Conservation (phyloP, 2,888 invertebrate genomes). For the Protonemura montana region DNA sequence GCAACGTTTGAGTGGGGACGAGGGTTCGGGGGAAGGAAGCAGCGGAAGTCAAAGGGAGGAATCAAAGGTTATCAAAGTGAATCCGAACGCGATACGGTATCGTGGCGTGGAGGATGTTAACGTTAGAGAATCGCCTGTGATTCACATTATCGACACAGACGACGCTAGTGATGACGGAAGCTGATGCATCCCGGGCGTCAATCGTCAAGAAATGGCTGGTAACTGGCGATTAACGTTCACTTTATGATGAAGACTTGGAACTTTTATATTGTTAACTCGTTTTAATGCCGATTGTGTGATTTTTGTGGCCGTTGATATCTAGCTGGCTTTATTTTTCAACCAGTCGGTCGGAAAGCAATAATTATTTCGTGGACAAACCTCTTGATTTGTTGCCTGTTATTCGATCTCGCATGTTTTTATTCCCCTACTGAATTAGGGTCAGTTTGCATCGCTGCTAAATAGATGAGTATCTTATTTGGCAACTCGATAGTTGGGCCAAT, state of each 20-base stretch:
- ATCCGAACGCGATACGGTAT: constrained; percentile 26
- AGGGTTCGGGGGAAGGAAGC: neutral
- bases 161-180: neutral
- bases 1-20: neutral
- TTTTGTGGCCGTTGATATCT: neutral
- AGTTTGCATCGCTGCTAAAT: no score
- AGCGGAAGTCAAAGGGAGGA: neutral
- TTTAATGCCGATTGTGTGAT: neutral
- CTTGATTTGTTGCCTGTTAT: neutral
- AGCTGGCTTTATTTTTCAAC: no score
- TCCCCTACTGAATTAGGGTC: no score
- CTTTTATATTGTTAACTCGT: neutral
- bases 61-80: constrained; percentile 33
- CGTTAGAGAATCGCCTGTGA: neutral
- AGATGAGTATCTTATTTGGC: no score
- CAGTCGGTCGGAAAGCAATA: neutral
- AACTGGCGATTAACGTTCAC: neutral
- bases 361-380: neutral
- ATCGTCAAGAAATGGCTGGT: neutral
- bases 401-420: no score
- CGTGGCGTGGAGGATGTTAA: neutral
- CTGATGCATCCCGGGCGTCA: neutral
- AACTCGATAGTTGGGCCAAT: no score
- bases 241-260: neutral
- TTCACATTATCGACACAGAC: neutral